A percentile compares a stretch with the other conserved stretches of the same genome.
These are phyloP conservation scores for Chaetodon trifasciatus DNA, from an alignment of 2,797 vertebrate genomes.

Conservation along the genomic window DNA sequence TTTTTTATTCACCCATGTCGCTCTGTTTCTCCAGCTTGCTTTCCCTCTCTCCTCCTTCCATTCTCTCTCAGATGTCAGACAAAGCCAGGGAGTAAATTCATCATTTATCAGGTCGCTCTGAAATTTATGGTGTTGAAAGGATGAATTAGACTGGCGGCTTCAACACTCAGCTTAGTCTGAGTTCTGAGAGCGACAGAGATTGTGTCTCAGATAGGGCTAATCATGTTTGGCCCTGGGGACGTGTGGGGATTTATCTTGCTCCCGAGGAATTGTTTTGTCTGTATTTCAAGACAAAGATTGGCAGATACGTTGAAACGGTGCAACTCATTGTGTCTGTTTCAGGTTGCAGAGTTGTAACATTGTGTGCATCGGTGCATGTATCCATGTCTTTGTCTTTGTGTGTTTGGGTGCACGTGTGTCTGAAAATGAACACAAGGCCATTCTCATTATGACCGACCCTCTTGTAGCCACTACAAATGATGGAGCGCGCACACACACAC, in stretches of 20 bases:
- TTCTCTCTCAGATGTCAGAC: slow-evolving; percentile 54
- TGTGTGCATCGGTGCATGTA: slow-evolving; percentile 7
- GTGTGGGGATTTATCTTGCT: slow-evolving; percentile 85
- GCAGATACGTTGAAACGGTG: slow-evolving; percentile 51
- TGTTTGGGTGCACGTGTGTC: slow-evolving; percentile 23
- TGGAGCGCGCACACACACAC: slow-evolving; percentile 21
- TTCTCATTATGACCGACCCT: slow-evolving; percentile 28
- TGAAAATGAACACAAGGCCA: slow-evolving; percentile 53
- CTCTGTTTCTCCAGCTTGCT: slow-evolving; percentile 31
- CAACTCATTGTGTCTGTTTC: slow-evolving; percentile 39
- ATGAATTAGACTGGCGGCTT: slow-evolving; percentile 81
- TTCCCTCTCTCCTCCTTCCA: slow-evolving; percentile 27
- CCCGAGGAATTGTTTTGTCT: slow-evolving; percentile 78
- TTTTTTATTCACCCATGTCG: slow-evolving; percentile 37
- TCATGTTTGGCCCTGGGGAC: slow-evolving; percentile 88
- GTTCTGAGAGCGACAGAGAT: slow-evolving; percentile 76
- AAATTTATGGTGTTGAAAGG: slow-evolving; percentile 84
- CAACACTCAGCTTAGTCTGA: slow-evolving; percentile 78
- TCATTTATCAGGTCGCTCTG: slow-evolving; percentile 82
- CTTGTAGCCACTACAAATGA: slow-evolving; percentile 26
- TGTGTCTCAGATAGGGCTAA: slow-evolving; percentile 88
- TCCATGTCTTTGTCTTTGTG: slow-evolving; percentile 23
- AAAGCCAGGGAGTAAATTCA: slow-evolving; percentile 78
- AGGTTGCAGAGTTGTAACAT: slow-evolving; percentile 36
- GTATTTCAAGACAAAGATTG: slow-evolving; percentile 65